Evolutionary conservation across 92 coral and sea anemone species (phyloP).

Genomic region (Ricordea florida): DNA sequence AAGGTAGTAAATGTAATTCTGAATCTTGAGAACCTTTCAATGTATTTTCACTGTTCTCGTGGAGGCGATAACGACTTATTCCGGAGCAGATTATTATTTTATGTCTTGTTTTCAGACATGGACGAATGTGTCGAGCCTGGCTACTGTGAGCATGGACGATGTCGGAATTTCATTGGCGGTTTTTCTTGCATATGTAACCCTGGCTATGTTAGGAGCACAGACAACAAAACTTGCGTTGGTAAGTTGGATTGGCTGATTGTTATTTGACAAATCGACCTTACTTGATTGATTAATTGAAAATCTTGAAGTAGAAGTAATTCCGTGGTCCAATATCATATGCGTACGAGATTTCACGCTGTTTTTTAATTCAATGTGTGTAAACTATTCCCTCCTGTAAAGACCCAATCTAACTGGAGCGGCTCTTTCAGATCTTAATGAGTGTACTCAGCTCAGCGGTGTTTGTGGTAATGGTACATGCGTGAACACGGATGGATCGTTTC

Average conservation of each 20-base stretch:
- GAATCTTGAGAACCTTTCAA: no score
- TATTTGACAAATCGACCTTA: no score
- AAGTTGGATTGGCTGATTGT: slow-evolving; percentile 3
- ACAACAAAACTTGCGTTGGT: slow-evolving; percentile 84
- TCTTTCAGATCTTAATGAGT: slow-evolving; percentile 85
- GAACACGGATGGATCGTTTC: slow-evolving; percentile 80
- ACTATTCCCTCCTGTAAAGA: no score
- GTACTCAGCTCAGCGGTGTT: slow-evolving; percentile 58
- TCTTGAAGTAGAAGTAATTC: no score
- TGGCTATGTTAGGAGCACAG: slow-evolving; percentile 67
- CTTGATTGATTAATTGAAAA: neutral
- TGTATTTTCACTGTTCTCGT: no score
- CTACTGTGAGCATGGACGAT: slow-evolving; percentile 81
- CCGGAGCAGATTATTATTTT: no score
- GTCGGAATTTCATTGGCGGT: slow-evolving; percentile 82
- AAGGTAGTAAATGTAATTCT: no score
- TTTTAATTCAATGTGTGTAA: no score
- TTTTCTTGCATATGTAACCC: slow-evolving; percentile 74
- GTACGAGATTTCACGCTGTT: no score
- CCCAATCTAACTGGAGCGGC: no score
- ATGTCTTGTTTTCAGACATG: slow-evolving; percentile 55
- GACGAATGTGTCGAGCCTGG: slow-evolving; percentile 87
- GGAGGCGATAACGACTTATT: no score
- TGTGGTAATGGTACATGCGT: slow-evolving; percentile 98
- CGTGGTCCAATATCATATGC: no score